Base-by-base conservation (phyloP, 2,888 invertebrate genomes). In the Bellardia bayeri region DNA sequence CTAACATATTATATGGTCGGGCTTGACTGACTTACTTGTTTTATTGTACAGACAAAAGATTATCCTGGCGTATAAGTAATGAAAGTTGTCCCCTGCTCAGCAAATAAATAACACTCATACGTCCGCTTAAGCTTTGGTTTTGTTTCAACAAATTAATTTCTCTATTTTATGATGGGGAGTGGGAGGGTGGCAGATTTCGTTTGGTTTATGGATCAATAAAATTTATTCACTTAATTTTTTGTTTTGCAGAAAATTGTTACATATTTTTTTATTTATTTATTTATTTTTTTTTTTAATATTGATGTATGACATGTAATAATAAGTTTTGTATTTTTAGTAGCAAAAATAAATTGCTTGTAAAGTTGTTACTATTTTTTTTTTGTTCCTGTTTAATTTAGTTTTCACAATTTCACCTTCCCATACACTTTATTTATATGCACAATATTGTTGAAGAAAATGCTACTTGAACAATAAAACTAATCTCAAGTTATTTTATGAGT, bases 401-500 rank as follows among this genome's bases (percentile, higher is more conserved):
- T 37, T 37, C 37, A 23, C 13, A 58, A 58, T 5, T 40, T 69
- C 49, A 37, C 40, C 37, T 63, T 33, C 7, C n/a, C 42, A 45
- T 64, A 64, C 16, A 64, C 14, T 72, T 51, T n/a, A 42, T 3
- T 54, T 23, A 23, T 23, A 23, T 23, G 1, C 23, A 49, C 51
- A 68, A 81, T 30, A 54, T 81, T n/a, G 13, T 16, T 9, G 5
- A 66, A 75, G 74, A 82, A 82, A 74, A 74, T n/a, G 37, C 74
- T 76, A 78, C 83, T 83, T 49, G 82, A 83, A 83, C 76, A 76
- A 76, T 71, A 76, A 76, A 84, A 84, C 84, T 68, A 84, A 84
- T 84, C 84, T 79, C 51, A 84, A 84, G 79, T 84, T 84, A 84
- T 84, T 84, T 84, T 80, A 80, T 79, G 79, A 84, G 84, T 74